Percentiles rank a stretch among this genome's conserved stretches.
Evolutionary conservation across 2,113 vertebrate genomes (phyloP).

Genomic region (Spea multiplicata): DNA sequence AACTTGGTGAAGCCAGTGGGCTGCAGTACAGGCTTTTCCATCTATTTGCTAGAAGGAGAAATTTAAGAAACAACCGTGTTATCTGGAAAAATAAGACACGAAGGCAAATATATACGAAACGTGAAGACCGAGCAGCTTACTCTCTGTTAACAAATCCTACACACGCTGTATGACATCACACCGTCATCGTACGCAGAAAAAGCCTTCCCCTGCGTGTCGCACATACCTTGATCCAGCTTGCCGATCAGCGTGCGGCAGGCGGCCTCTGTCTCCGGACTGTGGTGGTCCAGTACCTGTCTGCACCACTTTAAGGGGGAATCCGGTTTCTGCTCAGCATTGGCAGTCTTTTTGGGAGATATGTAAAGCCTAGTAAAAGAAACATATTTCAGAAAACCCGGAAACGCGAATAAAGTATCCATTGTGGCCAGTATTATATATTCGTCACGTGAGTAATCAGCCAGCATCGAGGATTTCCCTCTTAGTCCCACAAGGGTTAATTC

Average conservation of each 20-base stretch:
- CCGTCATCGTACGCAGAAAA: background rate
- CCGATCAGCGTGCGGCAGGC: conserved; percentile 78
- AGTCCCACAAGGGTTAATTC: too few species aligned
- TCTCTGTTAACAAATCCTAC: background rate
- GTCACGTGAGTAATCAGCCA: too few species aligned
- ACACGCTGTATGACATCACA: too few species aligned
- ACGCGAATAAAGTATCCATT: background rate
- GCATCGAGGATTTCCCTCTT: too few species aligned
- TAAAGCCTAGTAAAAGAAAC: conserved; percentile 72
- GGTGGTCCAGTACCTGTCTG: conserved; percentile 81
- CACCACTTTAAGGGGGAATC: conserved; percentile 85
- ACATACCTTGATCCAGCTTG: conserved; percentile 82
- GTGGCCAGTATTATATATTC: too few species aligned
- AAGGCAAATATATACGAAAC: too few species aligned
- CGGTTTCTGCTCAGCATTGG: conserved; percentile 56
- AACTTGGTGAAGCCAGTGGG: conserved; percentile 66
- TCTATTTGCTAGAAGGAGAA: conserved; percentile 74
- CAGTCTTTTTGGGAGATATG: conserved; percentile 77
- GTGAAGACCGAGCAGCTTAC: too few species aligned
- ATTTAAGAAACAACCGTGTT: conserved; percentile 37
- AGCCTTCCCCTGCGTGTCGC: background rate
- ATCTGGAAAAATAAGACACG: background rate
- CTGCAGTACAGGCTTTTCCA: conserved; percentile 92
- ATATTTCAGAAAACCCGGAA: background rate
- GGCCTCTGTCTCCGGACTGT: conserved; percentile 83